phyloP scores from a whole-genome alignment of 2,797 vertebrate genomes.

The Enteromius unitaeniatus region DNA sequence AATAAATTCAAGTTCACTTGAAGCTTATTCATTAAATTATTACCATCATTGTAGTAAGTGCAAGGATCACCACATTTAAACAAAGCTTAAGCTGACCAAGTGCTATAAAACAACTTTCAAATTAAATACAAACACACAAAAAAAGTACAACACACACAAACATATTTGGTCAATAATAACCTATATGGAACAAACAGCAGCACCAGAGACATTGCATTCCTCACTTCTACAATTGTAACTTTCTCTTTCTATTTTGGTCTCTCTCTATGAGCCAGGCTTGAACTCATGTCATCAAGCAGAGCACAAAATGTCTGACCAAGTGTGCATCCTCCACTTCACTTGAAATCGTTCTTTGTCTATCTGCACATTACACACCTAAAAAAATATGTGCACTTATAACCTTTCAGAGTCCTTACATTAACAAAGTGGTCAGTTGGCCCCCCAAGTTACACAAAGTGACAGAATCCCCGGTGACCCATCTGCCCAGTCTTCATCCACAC shows the following conservation, averaged over 20 bases:
- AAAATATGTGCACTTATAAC: neutral
- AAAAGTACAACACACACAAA: too few species aligned
- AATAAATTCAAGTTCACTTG: too few species aligned
- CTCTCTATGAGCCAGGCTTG: neutral
- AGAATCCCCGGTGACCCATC: constrained; percentile 5
- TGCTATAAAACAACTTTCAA: too few species aligned
- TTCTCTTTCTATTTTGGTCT: neutral
- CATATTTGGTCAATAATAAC: too few species aligned
- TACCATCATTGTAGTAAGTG: too few species aligned
- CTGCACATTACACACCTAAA: neutral
- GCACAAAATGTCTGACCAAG: neutral
- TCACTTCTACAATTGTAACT: neutral
- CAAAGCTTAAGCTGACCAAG: too few species aligned
- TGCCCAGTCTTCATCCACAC: constrained; percentile 2
- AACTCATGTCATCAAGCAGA: neutral
- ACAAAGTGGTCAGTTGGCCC: neutral
- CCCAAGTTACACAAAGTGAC: constrained; percentile 4
- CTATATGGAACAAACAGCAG: too few species aligned
- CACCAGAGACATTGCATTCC: too few species aligned
- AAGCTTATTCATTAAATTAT: too few species aligned
- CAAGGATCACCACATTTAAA: too few species aligned
- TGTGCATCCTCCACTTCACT: neutral
- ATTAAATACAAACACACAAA: too few species aligned
- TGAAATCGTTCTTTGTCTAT: neutral
- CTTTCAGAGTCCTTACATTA: constrained; percentile 8